Evolutionary conservation across 2,797 vertebrate species (phyloP).

Genomic region (Gallinago stenura): DNA sequence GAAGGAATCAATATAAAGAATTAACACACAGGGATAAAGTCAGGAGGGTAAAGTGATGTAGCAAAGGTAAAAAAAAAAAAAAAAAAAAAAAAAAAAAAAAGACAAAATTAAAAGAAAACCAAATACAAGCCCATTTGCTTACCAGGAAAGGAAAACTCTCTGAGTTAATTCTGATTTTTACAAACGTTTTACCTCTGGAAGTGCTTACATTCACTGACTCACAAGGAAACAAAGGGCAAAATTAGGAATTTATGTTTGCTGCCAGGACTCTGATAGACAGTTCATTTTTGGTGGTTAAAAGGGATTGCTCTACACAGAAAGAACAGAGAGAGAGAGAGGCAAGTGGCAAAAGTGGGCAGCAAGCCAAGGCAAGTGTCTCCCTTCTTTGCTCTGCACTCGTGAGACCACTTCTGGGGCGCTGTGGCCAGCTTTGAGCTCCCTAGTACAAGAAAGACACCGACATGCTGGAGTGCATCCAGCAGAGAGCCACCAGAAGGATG

Average conservation of each 20-base stretch:
- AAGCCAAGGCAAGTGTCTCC: neutral
- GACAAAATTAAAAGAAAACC: rapidly evolving
- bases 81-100: neutral
- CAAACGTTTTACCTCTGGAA: neutral
- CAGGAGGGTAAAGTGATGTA: neutral
- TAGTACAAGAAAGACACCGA: neutral
- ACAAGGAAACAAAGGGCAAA: neutral
- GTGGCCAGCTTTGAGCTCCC: neutral
- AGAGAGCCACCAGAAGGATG: neutral
- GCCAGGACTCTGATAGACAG: neutral
- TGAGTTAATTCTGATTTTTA: neutral
- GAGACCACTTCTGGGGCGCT: neutral
- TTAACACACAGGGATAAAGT: neutral
- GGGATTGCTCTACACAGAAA: neutral
- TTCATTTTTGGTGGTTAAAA: neutral
- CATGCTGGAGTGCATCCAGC: neutral
- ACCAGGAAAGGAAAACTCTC: neutral
- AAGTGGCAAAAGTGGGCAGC: neutral
- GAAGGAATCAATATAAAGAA: neutral
- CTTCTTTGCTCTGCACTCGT: neutral
- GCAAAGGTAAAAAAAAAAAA: neutral
- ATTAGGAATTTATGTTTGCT: neutral
- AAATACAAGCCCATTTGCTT: neutral
- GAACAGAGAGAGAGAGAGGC: neutral
- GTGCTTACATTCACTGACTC: neutral